Base-by-base conservation (phyloP, 2,797 vertebrate species). In the Urophycis tenuis region DNA sequence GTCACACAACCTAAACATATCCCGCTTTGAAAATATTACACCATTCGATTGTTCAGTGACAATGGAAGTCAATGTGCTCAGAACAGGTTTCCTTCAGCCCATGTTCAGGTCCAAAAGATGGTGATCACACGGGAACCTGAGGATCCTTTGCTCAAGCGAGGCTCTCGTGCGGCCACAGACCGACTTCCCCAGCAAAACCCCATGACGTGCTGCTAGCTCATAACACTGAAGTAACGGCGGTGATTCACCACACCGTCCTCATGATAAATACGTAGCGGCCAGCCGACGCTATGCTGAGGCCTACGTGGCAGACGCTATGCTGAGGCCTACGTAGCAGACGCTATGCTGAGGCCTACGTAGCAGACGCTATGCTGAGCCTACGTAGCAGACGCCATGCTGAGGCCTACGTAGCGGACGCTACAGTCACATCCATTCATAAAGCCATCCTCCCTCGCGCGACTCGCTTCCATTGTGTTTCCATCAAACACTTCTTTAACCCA, bases 391-490 rank as follows among this genome's bases (percentile, higher is more conserved):
- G 53, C 53, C 1, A 64, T n/a, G n/a, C n/a, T n/a, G n/a, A 8
- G 69, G 69, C 30, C 69, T 71, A 71, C 69, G 69, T 71, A 71
- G n/a, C n/a, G 9, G 53, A 64, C 8, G 53, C 53, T 5, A 64
- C 53, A 64, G 53, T 64, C n/a, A 22, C 29, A n/a, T 64, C 53
- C 53, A 64, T 64, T 64, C 53, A 64, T 64, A 64, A 29, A 64
- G 29, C 17, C n/a, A n/a, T n/a, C 69, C 67, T 70, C 67, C 67
- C 12, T 32, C 69, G 19, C 19, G 30, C 31, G 5, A 31, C 29
- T 5, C 30, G 31, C 69, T 30, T 32, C 30, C 30, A 71, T 32
- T 71, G 69, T 71, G 69, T 31, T 29, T 17, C 30, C 29, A 71
- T 30, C 31, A 32, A 71, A 71, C 69, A 31, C 29, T 15, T 71